phyloP scores from a whole-genome alignment of 2,888 invertebrate genomes.

The Diadegma fenestrale region DNA sequence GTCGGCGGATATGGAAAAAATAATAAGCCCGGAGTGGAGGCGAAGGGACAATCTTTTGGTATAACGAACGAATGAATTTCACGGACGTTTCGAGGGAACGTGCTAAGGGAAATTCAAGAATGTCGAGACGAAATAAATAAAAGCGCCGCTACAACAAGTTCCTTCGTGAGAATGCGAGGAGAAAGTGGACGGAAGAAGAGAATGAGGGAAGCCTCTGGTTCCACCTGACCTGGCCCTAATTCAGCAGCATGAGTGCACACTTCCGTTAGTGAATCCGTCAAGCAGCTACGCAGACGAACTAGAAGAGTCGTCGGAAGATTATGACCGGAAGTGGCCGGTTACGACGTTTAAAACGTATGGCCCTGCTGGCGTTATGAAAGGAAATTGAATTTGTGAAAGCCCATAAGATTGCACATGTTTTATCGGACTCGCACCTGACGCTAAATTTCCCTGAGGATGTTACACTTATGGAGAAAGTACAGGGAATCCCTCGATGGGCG shows the following conservation, averaged over 20 bases:
- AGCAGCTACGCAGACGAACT: constrained; percentile 32
- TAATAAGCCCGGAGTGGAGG: not conserved
- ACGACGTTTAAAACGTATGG: constrained; percentile 69
- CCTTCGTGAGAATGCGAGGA: not conserved
- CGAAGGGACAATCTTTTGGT: not conserved
- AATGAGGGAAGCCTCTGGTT: constrained; percentile 36
- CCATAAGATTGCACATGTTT: not conserved
- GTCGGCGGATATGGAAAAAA: no score
- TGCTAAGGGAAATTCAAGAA: constrained; percentile 67
- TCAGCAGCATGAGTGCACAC: constrained; percentile 33
- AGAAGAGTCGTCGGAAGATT: constrained; percentile 36
- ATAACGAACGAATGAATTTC: constrained; percentile 51
- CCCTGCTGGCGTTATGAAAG: constrained; percentile 59
- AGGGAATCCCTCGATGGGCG: constrained; percentile 14
- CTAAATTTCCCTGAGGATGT: not conserved
- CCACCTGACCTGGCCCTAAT: constrained; percentile 51
- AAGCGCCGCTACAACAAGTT: constrained; percentile 12
- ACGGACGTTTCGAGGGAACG: constrained; percentile 75
- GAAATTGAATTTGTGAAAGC: constrained; percentile 68
- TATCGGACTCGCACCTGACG: constrained; percentile 10
- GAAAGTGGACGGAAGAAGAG: not conserved
- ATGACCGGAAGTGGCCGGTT: constrained; percentile 58
- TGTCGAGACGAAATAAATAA: constrained; percentile 30
- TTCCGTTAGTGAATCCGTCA: constrained; percentile 32
- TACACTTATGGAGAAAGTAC: constrained; percentile 9